phyloP scores from a whole-genome alignment of 2,888 invertebrate species.

The Scrobipalpa costella region DNA sequence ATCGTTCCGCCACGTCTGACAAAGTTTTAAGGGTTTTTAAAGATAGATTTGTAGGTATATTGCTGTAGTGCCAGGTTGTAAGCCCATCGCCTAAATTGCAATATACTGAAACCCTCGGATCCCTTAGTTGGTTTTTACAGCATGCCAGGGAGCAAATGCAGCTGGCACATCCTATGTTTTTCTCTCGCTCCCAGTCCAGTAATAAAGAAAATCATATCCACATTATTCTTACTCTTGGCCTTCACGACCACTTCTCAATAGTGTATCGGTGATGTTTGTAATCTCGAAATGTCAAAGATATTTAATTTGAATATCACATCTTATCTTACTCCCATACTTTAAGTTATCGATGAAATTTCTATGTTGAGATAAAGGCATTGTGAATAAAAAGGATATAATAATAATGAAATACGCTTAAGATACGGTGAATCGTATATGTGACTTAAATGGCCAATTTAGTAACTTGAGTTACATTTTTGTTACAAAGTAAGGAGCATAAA shows the following conservation, averaged over 20 bases:
- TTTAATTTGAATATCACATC: constrained; percentile 79
- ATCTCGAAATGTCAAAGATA: constrained; percentile 79
- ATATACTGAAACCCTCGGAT: too few species aligned
- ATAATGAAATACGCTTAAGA: constrained; percentile 19
- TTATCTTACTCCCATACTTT: constrained; percentile 73
- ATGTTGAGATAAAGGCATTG: constrained; percentile 46
- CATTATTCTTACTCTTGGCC: constrained; percentile 54
- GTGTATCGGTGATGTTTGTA: constrained; percentile 73
- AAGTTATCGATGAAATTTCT: constrained; percentile 73
- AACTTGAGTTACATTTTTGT: not conserved
- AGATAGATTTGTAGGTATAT: too few species aligned
- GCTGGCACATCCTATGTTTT: not conserved
- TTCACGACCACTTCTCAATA: constrained; percentile 62
- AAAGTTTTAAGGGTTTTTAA: too few species aligned
- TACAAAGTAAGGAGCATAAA: too few species aligned
- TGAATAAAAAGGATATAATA: constrained; percentile 37
- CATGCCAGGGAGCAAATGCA: too few species aligned
- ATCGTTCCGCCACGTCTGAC: too few species aligned
- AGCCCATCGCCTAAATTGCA: too few species aligned
- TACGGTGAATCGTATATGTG: not conserved
- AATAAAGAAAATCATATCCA: constrained; percentile 42
- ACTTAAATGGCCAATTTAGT: not conserved
- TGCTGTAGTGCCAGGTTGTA: too few species aligned
- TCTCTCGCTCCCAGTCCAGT: too few species aligned
- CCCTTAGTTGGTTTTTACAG: too few species aligned